These are phyloP conservation scores for Gadus chalcogrammus DNA, from an alignment of 2,113 vertebrate species.

Conservation along the genomic window DNA sequence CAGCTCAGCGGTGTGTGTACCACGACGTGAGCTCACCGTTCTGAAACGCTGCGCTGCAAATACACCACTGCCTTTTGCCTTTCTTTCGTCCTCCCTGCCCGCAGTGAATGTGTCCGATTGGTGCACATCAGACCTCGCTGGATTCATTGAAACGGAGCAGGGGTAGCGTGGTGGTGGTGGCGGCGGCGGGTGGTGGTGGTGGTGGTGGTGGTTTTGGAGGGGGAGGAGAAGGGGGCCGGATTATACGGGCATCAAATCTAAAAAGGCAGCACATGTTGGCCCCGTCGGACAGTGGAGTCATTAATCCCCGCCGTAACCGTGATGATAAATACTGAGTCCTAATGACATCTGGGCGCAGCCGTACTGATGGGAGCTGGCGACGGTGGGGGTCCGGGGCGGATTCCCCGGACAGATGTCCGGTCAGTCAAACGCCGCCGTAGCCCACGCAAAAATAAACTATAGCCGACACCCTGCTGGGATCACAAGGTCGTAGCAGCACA, in stretches of 20 bases:
- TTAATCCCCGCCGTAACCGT: background rate
- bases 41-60: constrained; percentile 25
- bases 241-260: background rate
- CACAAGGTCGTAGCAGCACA: too few species aligned
- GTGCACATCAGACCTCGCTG: background rate
- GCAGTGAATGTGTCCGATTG: constrained; percentile 33
- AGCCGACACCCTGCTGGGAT: too few species aligned
- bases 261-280: background rate
- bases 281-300: background rate
- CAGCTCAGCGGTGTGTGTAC: constrained; percentile 45
- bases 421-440: too few species aligned
- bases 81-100: background rate
- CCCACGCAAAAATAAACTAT: too few species aligned
- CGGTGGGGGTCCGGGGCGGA: too few species aligned
- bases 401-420: too few species aligned
- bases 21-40: constrained; percentile 47
- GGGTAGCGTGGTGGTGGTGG: too few species aligned
- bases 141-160: background rate
- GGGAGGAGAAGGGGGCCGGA: background rate
- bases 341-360: background rate
- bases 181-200: too few species aligned
- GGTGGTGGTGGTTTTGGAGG: too few species aligned
- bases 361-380: too few species aligned
- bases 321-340: background rate
- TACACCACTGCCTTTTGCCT: constrained; percentile 27